Conservation (phyloP, 2,888 invertebrate species). For the Aspidiotus destructor region DNA sequence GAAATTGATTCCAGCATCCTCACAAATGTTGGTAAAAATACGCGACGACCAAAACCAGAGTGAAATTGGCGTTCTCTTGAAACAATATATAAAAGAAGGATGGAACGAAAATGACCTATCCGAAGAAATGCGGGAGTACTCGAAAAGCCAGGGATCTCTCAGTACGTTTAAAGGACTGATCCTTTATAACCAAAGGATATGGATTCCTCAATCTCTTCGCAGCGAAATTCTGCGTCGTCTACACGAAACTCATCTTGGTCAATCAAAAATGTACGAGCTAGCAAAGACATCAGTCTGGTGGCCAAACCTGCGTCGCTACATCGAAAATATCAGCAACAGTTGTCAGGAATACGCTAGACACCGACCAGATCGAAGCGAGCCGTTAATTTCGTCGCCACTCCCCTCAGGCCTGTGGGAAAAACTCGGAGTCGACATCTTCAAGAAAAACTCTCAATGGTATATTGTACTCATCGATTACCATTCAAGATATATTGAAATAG, state of each 20-base stretch:
- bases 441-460: slow-evolving; percentile 1
- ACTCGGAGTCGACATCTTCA: slow-evolving; percentile 13
- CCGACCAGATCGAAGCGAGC: slow-evolving; percentile 8
- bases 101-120: slow-evolving; percentile 5
- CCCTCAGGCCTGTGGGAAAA: slow-evolving; percentile 7
- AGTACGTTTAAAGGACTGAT: slow-evolving; percentile 13
- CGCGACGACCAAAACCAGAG: background rate
- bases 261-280: slow-evolving; percentile 16
- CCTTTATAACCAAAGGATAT: slow-evolving; percentile 10
- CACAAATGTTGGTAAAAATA: background rate
- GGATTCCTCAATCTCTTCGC: slow-evolving; percentile 10
- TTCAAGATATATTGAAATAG: slow-evolving; percentile 22
- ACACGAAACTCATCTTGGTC: slow-evolving; percentile 19
- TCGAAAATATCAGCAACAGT: background rate
- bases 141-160: slow-evolving; percentile 3
- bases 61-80: background rate
- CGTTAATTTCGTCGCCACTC: slow-evolving; percentile 5
- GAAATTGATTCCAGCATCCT: slow-evolving; percentile 5
- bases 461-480: slow-evolving; percentile 16
- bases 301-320: slow-evolving; percentile 11
- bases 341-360: slow-evolving; percentile 6
- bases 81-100: background rate
- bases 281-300: slow-evolving; percentile 16
- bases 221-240: slow-evolving; percentile 18
- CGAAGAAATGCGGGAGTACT: slow-evolving; percentile 3